Percentiles rank a stretch among this genome's conserved stretches.
Conservation (phyloP, 2,797 vertebrate genomes). For the Anabacerthia variegaticeps region DNA sequence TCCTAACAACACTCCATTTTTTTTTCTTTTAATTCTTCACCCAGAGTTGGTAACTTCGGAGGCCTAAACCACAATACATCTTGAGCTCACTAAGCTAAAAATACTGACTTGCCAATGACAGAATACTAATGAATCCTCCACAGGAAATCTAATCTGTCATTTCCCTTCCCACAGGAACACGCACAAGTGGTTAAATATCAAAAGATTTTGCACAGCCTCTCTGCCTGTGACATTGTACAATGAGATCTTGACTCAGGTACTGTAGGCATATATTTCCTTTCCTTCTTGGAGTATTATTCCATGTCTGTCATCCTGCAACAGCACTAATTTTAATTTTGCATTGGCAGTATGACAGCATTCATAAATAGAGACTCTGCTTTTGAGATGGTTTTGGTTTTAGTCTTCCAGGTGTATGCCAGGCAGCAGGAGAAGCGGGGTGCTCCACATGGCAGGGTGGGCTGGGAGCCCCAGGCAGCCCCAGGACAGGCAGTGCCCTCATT, state of each 20-base stretch:
- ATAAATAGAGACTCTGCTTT: neutral
- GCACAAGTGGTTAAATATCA: neutral
- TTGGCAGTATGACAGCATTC: neutral
- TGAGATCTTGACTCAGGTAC: neutral
- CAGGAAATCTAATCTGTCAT: conserved; percentile 12
- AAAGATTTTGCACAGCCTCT: neutral
- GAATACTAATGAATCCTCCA: conserved; percentile 27
- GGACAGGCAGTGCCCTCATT: neutral
- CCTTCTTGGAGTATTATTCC: neutral
- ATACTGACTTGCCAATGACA: neutral
- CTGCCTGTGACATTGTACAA: neutral
- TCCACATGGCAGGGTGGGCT: accelerated
- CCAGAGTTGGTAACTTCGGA: conserved; percentile 1
- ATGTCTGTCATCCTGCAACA: neutral
- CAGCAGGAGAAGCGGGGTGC: neutral
- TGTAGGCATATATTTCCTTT: neutral
- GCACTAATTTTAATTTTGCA: neutral
- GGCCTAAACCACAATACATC: conserved; percentile 1
- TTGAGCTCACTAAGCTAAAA: conserved; percentile 25
- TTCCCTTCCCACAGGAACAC: conserved; percentile 12
- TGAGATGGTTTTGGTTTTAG: neutral
- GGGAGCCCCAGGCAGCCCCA: neutral
- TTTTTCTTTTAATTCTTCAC: neutral
- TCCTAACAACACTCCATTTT: neutral
- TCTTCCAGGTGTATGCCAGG: neutral